These are phyloP conservation scores for Cheilosia pagana DNA, from an alignment of 2,888 invertebrate species.

Conservation along the genomic window DNA sequence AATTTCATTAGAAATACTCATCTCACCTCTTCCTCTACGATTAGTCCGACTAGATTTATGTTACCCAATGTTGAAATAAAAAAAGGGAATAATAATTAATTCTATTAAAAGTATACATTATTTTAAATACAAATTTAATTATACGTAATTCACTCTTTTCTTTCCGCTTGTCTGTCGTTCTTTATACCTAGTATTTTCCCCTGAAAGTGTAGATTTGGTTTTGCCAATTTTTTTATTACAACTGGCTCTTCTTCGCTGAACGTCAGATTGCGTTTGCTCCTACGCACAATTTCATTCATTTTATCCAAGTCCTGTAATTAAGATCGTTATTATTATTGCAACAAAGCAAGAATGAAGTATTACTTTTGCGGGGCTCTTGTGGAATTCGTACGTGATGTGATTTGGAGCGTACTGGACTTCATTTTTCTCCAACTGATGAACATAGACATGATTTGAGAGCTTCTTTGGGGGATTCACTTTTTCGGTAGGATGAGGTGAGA, in stretches of 20 bases:
- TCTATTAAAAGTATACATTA: slow-evolving; percentile 49
- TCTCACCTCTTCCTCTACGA: neutral
- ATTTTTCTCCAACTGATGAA: slow-evolving; percentile 84
- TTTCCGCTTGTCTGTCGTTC: slow-evolving; percentile 79
- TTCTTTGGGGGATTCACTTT: slow-evolving; percentile 81
- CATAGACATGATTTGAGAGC: slow-evolving; percentile 84
- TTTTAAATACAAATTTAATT: slow-evolving; percentile 23
- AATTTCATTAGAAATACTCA: neutral
- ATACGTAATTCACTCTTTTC: slow-evolving; percentile 62
- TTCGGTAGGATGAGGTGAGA: slow-evolving; percentile 90
- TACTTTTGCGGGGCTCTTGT: slow-evolving; percentile 82
- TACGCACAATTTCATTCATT: slow-evolving; percentile 80
- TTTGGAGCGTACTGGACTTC: slow-evolving; percentile 82
- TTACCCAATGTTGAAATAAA: slow-evolving; percentile 4
- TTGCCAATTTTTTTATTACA: slow-evolving; percentile 50
- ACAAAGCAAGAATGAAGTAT: neutral
- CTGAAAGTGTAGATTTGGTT: slow-evolving; percentile 71
- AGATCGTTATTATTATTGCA: neutral
- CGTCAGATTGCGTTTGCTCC: slow-evolving; percentile 80
- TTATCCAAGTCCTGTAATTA: slow-evolving; percentile 79
- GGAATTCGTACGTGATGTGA: slow-evolving; percentile 80
- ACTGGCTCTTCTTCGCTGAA: slow-evolving; percentile 78
- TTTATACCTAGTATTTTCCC: slow-evolving; percentile 77
- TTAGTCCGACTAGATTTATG: slow-evolving; percentile 2
- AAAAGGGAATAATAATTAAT: slow-evolving; percentile 29